phyloP scores from a whole-genome alignment of 2,113 vertebrate species.

The Hirundichthys speculiger region DNA sequence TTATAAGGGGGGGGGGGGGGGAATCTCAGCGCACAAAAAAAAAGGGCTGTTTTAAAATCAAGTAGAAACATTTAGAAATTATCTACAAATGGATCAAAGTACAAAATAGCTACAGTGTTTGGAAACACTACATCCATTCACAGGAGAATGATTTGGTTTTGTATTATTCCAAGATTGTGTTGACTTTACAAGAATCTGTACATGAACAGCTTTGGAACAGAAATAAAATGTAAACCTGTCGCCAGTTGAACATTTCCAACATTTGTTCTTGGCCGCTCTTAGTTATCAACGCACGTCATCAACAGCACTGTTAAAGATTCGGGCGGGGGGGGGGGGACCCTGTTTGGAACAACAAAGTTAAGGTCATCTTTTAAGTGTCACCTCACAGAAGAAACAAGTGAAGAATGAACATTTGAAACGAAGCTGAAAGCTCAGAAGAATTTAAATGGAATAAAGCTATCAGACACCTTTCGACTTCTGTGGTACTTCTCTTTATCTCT shows the following conservation, averaged over 20 bases:
- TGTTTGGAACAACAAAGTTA: constrained; percentile 29
- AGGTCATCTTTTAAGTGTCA: constrained; percentile 22
- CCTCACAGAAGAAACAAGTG: constrained; percentile 7
- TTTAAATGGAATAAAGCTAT: constrained; percentile 45
- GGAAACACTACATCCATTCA: constrained; percentile 64
- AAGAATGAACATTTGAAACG: constrained; percentile 13
- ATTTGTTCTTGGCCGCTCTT: constrained; percentile 54
- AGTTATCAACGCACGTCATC: constrained; percentile 24
- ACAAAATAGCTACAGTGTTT: constrained; percentile 86
- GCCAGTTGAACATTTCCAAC: constrained; percentile 49
- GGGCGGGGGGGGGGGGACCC: constrained; percentile 27
- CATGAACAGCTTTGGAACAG: constrained; percentile 53
- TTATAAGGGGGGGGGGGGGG: constrained; percentile 64
- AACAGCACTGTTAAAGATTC: constrained; percentile 18
- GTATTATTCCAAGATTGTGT: constrained; percentile 32
- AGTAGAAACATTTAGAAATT: constrained; percentile 97
- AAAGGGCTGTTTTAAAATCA: constrained; percentile 92
- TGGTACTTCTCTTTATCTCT: constrained; percentile 4
- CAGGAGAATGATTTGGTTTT: constrained; percentile 57
- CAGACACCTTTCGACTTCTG: constrained; percentile 4
- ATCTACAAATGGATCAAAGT: constrained; percentile 92
- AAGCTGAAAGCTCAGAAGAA: neutral
- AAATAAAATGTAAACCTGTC: constrained; percentile 51
- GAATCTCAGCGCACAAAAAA: constrained; percentile 84
- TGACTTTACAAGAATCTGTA: constrained; percentile 23